phyloP scores from a whole-genome alignment of 2,888 invertebrate genomes.

The Pollenia amentaria region DNA sequence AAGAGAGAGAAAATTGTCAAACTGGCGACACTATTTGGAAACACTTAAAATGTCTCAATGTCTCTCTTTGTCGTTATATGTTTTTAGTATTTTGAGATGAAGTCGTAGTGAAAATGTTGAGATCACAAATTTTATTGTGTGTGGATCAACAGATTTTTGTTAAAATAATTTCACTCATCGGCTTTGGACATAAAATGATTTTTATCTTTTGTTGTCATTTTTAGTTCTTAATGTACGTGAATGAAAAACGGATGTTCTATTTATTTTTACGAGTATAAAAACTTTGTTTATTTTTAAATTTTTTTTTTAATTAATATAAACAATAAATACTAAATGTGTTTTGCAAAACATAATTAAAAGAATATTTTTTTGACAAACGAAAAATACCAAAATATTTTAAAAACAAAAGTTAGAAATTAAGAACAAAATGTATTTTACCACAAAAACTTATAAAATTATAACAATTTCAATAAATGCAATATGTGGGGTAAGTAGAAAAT shows the following conservation, averaged over 20 bases:
- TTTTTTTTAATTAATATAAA: constrained; percentile 9
- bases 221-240: constrained; percentile 74
- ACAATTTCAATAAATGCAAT: constrained; percentile 77
- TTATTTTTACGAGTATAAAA: constrained; percentile 70
- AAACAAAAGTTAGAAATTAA: background rate
- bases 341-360: constrained; percentile 4
- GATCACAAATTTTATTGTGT: constrained; percentile 1
- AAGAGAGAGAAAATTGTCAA: constrained; percentile 17
- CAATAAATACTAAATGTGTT: background rate
- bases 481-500: constrained; percentile 66
- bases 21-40: constrained; percentile 45
- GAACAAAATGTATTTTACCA: constrained; percentile 78
- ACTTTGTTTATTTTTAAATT: background rate
- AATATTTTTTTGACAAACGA: background rate
- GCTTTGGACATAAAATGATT: constrained; percentile 27
- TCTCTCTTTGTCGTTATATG: constrained; percentile 31
- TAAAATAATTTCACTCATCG: constrained; percentile 44
- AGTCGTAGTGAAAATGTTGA: background rate
- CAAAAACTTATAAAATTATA: constrained; percentile 76
- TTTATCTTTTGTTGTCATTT: constrained; percentile 64
- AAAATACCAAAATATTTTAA: background rate
- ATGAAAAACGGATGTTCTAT: constrained; percentile 72
- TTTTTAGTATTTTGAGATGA: constrained; percentile 21
- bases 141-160: constrained; percentile 23
- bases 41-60: constrained; percentile 35